Conservation (phyloP, 2,113 vertebrate species). For the Monarcha castaneiventris region DNA sequence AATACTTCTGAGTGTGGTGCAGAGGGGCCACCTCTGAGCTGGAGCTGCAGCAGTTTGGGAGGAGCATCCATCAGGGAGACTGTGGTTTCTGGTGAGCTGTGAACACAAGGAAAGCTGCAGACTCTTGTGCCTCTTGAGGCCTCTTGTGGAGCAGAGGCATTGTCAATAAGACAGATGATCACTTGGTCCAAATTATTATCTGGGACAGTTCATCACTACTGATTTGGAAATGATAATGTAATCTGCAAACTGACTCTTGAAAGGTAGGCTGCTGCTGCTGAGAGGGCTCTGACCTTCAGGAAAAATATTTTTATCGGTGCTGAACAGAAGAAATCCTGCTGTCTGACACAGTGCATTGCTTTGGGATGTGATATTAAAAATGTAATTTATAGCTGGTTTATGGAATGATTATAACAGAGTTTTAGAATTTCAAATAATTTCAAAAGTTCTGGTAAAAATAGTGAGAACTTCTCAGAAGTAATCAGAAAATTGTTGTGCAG, state of each 20-base stretch:
- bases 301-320: not conserved
- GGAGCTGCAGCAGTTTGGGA: not conserved
- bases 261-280: not conserved
- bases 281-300: not conserved
- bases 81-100: not conserved
- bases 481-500: not conserved
- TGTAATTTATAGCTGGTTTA: not conserved
- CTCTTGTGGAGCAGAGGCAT: not conserved
- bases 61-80: not conserved
- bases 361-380: not conserved
- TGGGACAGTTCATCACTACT: not conserved
- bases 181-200: not conserved
- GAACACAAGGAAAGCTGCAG: not conserved
- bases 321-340: not conserved
- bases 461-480: not conserved
- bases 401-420: not conserved
- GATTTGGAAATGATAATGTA: not conserved
- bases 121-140: not conserved
- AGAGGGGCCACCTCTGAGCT: not conserved
- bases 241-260: not conserved
- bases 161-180: not conserved
- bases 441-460: not conserved
- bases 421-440: not conserved
- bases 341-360: not conserved
- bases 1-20: not conserved